Base-by-base conservation (phyloP, 2,797 vertebrate species). In the Vultur gryphus region DNA sequence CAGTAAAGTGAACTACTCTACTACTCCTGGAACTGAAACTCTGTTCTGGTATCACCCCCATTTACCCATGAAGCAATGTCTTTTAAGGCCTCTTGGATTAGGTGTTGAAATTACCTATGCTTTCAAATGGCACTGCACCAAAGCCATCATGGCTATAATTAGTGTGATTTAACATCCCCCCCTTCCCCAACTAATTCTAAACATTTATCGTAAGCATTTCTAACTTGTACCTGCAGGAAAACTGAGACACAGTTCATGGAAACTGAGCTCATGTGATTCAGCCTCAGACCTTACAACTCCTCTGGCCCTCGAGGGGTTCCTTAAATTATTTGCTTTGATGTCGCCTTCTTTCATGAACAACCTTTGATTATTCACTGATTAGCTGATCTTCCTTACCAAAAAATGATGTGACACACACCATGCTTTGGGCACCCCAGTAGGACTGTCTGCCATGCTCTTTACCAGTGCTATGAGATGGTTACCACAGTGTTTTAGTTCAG, bases 271-370 rank as follows among this genome's bases (percentile, higher is more conserved):
- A 73, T 94, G 89, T 98, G 98, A 98, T 97, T 98, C 97, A 97
- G 96, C 93, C 82, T 97, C 86, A 96, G 95, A 88, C 87, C 92
- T 96, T 98, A 90, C 96, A 98, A 97, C 85, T 97, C 92, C 97
- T 93, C 96, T 95, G 97, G 95, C 97, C 97, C 98, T 96, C 71
- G 61, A 88, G 98, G 98, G 97, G 94, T 96, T 96, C 91, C 96
- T 97, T 96, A 94, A 96, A 90, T 85, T 87, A 58, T 95, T 91
- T 82, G 64, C 97, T 98, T 98, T 98, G 98, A 98, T 97, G 98
- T 97, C 80, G 64, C 93, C 96, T 96, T 85, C 95, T 97, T 97
- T 97, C 93, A 97, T 97, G 95, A 96, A 18, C 66, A 96, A 46
- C 33, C 79, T 90, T 88, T 96, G 90, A 71, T 97, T 95, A 88